Base-by-base conservation (phyloP, 2,797 vertebrate species). In the Hippoglossus hippoglossus region DNA sequence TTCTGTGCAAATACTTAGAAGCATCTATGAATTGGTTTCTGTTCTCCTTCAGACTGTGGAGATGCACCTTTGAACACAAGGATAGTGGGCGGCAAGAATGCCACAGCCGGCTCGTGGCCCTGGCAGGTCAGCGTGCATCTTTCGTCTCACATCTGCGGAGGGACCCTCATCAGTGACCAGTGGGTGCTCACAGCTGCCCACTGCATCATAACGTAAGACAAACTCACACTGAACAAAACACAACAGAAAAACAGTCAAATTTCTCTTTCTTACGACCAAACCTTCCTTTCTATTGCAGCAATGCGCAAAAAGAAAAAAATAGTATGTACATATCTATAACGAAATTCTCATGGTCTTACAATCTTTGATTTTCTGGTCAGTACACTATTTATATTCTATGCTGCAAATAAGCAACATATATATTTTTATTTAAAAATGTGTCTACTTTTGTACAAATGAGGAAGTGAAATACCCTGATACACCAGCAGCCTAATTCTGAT, bases 111-210 rank as follows among this genome's bases (percentile, higher is more conserved):
- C 0, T 67, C 78, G 0, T 94, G 93, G 93, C 94, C 93, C 11
- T 94, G 93, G 92, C 90, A 92, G 79, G 89, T 74, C 73, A 93
- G 92, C 22, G 0, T 94, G 1, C 87, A 91, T 0, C 0, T 0
- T 0, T 0, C 1, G 0, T 0, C 0, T 18, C 91, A 93, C 52
- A 28, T 76, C 28, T 94, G 94, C 70, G 93, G 93, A 50, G 93
- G 91, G 56, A 91, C 90, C 16, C 79, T 94, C 25, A 91, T 94
- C 81, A 86, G 54, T 72, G 21, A 50, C 21, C 46, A 87, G 12
- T 94, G 93, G 92, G 87, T 94, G 5, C 71, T 94, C 24, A 91
- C 90, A 3, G 90, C 92, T 52, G 89, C 91, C n/a, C 91, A 92
- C 83, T 94, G 91, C 71, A 74, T 91, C 0, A 0, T 0, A 3